Conservation (phyloP, 2,888 invertebrate genomes). For the Lepidocyrtinus sp. region DNA sequence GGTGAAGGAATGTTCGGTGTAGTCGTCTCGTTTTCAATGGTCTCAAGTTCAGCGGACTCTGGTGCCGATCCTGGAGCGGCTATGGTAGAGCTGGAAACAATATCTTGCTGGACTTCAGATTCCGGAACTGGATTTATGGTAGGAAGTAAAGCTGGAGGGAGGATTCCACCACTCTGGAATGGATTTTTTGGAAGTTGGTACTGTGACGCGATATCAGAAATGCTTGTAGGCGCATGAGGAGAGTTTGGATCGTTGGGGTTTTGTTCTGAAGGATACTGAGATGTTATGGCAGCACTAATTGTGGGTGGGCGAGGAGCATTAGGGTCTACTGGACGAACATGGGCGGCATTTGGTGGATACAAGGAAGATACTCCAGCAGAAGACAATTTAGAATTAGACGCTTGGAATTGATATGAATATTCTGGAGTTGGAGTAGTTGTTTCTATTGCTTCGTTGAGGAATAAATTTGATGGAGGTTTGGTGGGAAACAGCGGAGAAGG, state of each 20-base stretch:
- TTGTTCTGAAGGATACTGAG: not conserved
- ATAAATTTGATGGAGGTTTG: not conserved
- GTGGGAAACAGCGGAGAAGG: constrained; percentile 21
- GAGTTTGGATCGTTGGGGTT: too few species aligned
- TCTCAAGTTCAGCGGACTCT: too few species aligned
- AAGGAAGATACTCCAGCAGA: not conserved
- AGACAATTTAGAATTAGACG: not conserved
- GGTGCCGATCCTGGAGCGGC: too few species aligned
- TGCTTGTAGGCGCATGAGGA: too few species aligned
- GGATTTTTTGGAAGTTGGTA: too few species aligned
- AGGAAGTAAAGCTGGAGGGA: too few species aligned
- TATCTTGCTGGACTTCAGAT: too few species aligned
- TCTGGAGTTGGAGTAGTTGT: constrained; percentile 20
- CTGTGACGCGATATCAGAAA: too few species aligned
- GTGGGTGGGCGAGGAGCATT: not conserved
- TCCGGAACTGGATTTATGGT: too few species aligned
- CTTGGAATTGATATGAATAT: constrained; percentile 22
- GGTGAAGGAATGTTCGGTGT: too few species aligned
- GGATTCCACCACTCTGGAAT: too few species aligned
- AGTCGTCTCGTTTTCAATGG: not conserved
- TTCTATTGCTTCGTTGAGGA: not conserved
- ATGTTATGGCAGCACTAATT: constrained; percentile 31
- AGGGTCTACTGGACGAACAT: constrained; percentile 15
- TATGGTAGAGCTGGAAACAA: too few species aligned
- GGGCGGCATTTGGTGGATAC: not conserved